Evolutionary conservation across 2,113 vertebrate species (phyloP).

Genomic region (Conger conger): DNA sequence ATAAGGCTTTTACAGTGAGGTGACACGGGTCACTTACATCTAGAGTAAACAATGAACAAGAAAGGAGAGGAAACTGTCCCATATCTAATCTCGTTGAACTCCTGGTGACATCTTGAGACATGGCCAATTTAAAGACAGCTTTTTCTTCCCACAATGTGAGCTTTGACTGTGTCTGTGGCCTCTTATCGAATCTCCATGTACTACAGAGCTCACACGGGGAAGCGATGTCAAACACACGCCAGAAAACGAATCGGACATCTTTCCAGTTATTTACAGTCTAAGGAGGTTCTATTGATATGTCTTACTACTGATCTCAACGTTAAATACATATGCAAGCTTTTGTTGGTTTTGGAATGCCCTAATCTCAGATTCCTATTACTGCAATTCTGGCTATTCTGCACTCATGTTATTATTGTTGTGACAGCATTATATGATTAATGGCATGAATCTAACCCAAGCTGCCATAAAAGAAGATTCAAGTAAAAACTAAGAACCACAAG

Average conservation of each 20-base stretch:
- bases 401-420: not conserved
- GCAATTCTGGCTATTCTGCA: not conserved
- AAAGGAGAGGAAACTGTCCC: slow-evolving; percentile 49
- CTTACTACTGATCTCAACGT: not conserved
- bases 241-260: slow-evolving; percentile 49
- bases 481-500: too few relatives aligned
- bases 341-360: not conserved
- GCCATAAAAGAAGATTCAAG: not conserved
- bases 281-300: not conserved
- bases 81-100: slow-evolving; percentile 69
- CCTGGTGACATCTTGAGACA: slow-evolving; percentile 60
- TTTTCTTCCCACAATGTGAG: slow-evolving; percentile 52
- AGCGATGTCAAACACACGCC: slow-evolving; percentile 47
- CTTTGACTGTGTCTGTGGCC: slow-evolving; percentile 47
- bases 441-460: not conserved
- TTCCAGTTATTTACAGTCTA: slow-evolving; percentile 32
- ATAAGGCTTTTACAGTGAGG: slow-evolving; percentile 38
- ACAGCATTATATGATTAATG: not conserved
- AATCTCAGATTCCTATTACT: not conserved
- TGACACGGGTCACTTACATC: slow-evolving; percentile 22
- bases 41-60: slow-evolving; percentile 43
- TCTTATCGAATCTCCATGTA: slow-evolving; percentile 55
- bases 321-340: not conserved
- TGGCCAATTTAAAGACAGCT: slow-evolving; percentile 50
- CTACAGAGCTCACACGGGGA: slow-evolving; percentile 45